These are phyloP conservation scores for Therioaphis trifolii DNA, from an alignment of 2,888 invertebrate species.

Conservation along the genomic window DNA sequence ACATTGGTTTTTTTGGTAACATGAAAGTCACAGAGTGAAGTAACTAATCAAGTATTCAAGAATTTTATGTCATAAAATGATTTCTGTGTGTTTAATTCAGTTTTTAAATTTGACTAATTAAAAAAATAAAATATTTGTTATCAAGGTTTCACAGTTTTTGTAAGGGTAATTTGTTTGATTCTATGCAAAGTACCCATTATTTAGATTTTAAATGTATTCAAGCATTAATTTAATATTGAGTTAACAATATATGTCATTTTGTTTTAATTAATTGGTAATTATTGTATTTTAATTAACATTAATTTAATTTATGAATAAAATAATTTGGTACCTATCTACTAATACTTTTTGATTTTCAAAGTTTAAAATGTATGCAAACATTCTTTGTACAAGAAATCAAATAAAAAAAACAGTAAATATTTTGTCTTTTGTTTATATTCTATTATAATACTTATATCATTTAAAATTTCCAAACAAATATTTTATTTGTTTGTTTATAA, in stretches of 20 bases:
- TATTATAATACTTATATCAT: too few species aligned
- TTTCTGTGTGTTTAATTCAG: too few species aligned
- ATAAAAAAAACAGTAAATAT: neutral
- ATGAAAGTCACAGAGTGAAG: too few species aligned
- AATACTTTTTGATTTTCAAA: neutral
- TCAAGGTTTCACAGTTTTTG: too few species aligned
- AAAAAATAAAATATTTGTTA: neutral
- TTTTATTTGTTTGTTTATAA: too few species aligned
- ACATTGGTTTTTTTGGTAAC: too few species aligned
- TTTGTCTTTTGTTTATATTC: too few species aligned
- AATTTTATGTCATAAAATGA: too few species aligned
- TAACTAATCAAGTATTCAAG: too few species aligned
- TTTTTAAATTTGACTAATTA: too few species aligned
- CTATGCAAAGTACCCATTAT: neutral
- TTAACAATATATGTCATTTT: neutral
- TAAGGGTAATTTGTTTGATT: too few species aligned
- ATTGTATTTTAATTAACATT: neutral
- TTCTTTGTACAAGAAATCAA: neutral
- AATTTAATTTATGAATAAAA: neutral
- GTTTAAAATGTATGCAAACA: neutral
- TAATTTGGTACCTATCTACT: neutral
- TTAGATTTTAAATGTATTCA: neutral
- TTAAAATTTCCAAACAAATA: too few species aligned
- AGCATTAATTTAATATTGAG: neutral
- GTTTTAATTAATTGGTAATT: neutral